phyloP scores from a whole-genome alignment of 1,140 invertebrate species.

The Episyrphus balteatus region DNA sequence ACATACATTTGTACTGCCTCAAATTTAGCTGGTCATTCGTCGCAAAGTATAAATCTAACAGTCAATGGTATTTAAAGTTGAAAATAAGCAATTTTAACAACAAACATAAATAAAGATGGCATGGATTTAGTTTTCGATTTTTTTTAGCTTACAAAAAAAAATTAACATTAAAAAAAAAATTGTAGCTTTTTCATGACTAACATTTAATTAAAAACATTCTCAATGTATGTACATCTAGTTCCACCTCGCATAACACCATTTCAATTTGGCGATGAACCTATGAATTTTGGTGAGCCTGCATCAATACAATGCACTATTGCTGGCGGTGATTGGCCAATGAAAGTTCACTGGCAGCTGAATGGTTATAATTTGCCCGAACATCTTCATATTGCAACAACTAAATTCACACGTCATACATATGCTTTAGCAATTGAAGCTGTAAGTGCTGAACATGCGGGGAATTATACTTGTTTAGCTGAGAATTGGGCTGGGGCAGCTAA shows the following conservation, averaged over 20 bases:
- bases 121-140: not conserved
- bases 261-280: conserved; percentile 46
- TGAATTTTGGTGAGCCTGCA: conserved; percentile 54
- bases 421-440: conserved; percentile 41
- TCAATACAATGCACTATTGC: conserved; percentile 55
- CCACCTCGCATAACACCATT: conserved; percentile 51
- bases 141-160: too few relatives aligned
- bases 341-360: conserved; percentile 51
- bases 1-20: conserved; percentile 58
- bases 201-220: conserved; percentile 9
- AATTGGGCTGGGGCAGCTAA: conserved; percentile 57
- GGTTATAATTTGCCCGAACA: conserved; percentile 19
- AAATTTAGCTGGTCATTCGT: conserved; percentile 50
- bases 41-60: conserved; percentile 45
- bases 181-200: too few relatives aligned
- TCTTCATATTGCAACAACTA: conserved; percentile 31
- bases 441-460: conserved; percentile 49
- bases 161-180: too few relatives aligned
- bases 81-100: not conserved
- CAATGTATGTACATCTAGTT: conserved; percentile 37
- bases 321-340: conserved; percentile 51
- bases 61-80: conserved; percentile 44
- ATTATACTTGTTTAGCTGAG: conserved; percentile 63
- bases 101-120: not conserved
- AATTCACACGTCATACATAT: conserved; percentile 5